Conservation (phyloP, 92 coral and sea anemone species). For the Zoanthus sociatus region DNA sequence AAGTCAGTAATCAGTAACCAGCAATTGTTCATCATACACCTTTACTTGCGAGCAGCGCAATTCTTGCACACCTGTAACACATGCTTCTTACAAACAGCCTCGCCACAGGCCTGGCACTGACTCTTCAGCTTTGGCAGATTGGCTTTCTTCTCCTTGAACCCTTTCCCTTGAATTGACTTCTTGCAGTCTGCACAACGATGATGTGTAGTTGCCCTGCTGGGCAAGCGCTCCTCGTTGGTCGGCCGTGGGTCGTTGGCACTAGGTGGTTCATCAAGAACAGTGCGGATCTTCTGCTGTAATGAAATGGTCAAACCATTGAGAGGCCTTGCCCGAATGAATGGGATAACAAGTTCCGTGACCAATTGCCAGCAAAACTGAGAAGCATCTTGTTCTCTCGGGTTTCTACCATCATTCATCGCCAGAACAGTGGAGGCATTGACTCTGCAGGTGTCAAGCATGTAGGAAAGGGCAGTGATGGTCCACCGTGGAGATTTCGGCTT, state of each 20-base stretch:
- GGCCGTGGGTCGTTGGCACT: constrained; percentile 1
- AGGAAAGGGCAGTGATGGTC: constrained; percentile 43
- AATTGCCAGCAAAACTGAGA: constrained; percentile 34
- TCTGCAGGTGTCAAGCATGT: background rate
- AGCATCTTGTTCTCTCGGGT: constrained; percentile 31
- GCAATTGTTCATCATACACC: background rate
- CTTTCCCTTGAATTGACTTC: background rate
- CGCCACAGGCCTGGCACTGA: background rate
- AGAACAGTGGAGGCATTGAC: too few relatives aligned
- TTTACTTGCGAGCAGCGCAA: constrained; percentile 3
- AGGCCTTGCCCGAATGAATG: too few relatives aligned
- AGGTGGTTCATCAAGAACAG: background rate
- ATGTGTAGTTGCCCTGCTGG: constrained; percentile 2
- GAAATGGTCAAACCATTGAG: constrained; percentile 1
- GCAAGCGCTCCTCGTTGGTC: constrained; percentile 14
- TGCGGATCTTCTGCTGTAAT: constrained; percentile 38
- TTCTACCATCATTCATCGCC: background rate
- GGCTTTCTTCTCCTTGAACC: constrained; percentile 1
- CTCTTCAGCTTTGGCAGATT: background rate
- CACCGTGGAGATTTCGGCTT: constrained; percentile 47
- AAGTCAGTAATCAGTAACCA: background rate
- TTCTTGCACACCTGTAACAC: background rate
- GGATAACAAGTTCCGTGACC: too few relatives aligned
- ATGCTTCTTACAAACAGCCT: background rate
- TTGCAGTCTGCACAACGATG: constrained; percentile 2